Percentiles rank a stretch among this genome's conserved stretches.
Evolutionary conservation across 2,113 vertebrate species (phyloP).

Genomic region (Eubucco bourcierii): DNA sequence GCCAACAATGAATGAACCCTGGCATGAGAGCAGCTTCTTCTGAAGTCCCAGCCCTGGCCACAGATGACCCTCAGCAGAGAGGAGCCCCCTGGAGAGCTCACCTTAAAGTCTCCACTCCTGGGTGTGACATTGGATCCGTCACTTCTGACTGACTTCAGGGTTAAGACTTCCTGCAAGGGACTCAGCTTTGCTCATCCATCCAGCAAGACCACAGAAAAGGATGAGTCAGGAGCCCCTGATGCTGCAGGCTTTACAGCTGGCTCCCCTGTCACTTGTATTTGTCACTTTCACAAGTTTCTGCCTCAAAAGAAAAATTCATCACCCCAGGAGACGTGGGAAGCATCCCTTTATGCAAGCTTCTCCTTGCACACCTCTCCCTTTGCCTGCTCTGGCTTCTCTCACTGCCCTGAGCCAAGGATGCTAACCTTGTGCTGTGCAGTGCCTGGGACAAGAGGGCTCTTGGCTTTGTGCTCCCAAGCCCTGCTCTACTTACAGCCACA

Average conservation of each 20-base stretch:
- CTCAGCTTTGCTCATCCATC: not conserved
- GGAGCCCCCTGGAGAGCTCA: not conserved
- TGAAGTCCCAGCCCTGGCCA: not conserved
- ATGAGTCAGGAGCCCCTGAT: not conserved
- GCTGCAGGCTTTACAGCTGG: not conserved
- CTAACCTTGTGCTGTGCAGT: not conserved
- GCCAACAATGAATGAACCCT: not conserved
- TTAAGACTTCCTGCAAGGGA: not conserved
- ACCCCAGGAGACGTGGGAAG: not conserved
- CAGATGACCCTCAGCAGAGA: not conserved
- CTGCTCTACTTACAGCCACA: not conserved
- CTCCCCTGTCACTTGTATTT: not conserved
- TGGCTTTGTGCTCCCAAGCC: not conserved
- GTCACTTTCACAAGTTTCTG: not conserved
- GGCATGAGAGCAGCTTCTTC: not conserved
- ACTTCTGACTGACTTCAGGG: not conserved
- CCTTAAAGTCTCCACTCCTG: not conserved
- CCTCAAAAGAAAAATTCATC: not conserved
- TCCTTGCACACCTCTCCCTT: not conserved
- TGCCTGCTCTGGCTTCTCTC: not conserved
- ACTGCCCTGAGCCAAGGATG: not conserved
- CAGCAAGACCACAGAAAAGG: not conserved
- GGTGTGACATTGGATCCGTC: not conserved
- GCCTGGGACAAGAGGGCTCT: not conserved
- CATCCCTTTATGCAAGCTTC: conserved; percentile 4